Evolutionary conservation across 2,113 vertebrate species (phyloP).

Genomic region (Neogale vison): DNA sequence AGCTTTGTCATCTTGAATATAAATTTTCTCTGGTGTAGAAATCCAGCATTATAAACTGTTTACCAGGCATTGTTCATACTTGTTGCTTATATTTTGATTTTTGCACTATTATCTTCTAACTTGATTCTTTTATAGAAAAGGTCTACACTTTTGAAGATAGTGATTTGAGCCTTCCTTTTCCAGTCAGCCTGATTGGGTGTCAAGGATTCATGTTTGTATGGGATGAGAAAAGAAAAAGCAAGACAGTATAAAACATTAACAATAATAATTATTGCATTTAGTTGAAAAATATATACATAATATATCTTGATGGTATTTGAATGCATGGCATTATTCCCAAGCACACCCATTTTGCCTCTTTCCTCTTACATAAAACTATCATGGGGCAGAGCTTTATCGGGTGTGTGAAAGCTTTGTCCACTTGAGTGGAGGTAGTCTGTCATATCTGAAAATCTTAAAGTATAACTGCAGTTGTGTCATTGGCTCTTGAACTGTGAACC

Average conservation of each 20-base stretch:
- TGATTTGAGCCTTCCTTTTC: neutral
- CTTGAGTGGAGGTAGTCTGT: neutral
- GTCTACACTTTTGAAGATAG: neutral
- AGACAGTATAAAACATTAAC: neutral
- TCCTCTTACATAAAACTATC: neutral
- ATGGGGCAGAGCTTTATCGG: neutral
- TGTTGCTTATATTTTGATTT: constrained; percentile 23
- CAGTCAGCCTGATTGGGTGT: neutral
- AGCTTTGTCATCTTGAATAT: neutral
- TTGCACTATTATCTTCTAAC: constrained; percentile 57
- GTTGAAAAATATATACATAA: neutral
- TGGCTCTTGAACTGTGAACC: neutral
- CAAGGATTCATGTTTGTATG: neutral
- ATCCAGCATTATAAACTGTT: constrained; percentile 37
- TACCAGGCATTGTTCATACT: constrained; percentile 54
- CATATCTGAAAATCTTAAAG: neutral
- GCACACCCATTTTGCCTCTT: neutral
- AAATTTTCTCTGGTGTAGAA: neutral
- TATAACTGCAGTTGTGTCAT: neutral
- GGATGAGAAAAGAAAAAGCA: neutral
- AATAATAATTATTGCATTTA: neutral
- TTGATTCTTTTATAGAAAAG: neutral
- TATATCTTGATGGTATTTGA: neutral
- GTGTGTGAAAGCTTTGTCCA: neutral
- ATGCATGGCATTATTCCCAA: neutral